A percentile compares a stretch with the other conserved stretches of the same genome.
Evolutionary conservation across 2,797 vertebrate species (phyloP).

Genomic region (Enteromius viviparus): DNA sequence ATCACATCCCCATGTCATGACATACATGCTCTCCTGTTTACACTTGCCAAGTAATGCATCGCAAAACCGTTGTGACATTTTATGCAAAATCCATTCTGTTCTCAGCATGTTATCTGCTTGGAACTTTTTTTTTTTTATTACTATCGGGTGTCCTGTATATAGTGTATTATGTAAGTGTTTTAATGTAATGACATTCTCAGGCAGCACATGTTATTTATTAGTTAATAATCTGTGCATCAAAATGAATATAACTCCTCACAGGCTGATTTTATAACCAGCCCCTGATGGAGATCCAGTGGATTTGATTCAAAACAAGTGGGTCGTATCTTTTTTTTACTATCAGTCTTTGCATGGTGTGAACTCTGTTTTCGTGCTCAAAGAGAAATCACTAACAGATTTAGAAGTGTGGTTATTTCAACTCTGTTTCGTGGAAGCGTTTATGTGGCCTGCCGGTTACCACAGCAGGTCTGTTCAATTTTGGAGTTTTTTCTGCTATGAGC

Average conservation of each 20-base stretch:
- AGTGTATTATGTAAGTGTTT: not conserved
- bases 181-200: not conserved
- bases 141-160: not conserved
- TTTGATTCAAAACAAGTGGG: conserved; percentile 50
- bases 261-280: conserved; percentile 44
- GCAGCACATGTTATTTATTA: conserved; percentile 37
- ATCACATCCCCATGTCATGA: conserved; percentile 5
- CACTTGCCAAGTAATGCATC: conserved; percentile 29
- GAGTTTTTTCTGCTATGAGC: not conserved
- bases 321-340: conserved; percentile 33
- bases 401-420: conserved; percentile 5
- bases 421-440: conserved; percentile 14
- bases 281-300: conserved; percentile 35
- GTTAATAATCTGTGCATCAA: conserved; percentile 46
- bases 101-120: not conserved
- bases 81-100: not conserved
- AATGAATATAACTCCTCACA: conserved; percentile 28
- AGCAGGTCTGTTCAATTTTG: not conserved
- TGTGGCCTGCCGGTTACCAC: conserved; percentile 12
- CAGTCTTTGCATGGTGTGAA: conserved; percentile 40
- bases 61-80: not conserved
- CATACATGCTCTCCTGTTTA: conserved; percentile 19
- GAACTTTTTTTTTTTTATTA: not conserved
- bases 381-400: conserved; percentile 53
- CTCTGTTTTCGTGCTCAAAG: conserved; percentile 35